A percentile compares a stretch with the other conserved stretches of the same genome.
Conservation (phyloP, 2,113 vertebrate species). For the Sapayoa aenigma region DNA sequence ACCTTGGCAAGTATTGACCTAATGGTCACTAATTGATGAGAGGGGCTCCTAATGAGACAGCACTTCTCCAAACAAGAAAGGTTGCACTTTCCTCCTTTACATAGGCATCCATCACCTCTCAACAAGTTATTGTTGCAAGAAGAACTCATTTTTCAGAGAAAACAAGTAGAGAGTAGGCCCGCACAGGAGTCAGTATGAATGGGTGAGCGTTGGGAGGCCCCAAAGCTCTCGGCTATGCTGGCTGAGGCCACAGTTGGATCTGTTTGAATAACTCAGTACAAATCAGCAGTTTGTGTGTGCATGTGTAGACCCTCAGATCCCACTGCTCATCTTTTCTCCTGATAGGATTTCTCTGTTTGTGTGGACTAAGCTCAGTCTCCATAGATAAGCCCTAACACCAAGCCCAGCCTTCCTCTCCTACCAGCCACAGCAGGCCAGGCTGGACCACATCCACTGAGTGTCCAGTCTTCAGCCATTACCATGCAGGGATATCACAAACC, state of each 20-base stretch:
- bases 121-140: not conserved
- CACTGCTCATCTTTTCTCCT: not conserved
- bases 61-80: not conserved
- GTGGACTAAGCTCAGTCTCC: not conserved
- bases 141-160: not conserved
- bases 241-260: not conserved
- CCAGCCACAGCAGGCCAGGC: not conserved
- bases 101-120: not conserved
- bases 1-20: not conserved
- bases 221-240: fast-evolving
- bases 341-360: not conserved
- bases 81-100: not conserved
- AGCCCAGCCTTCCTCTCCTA: not conserved
- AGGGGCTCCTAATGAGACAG: not conserved
- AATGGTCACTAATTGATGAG: not conserved
- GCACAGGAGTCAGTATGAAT: not conserved
- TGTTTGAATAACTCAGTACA: not conserved
- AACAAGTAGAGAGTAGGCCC: not conserved
- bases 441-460: not conserved
- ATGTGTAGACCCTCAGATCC: not conserved
- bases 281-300: not conserved
- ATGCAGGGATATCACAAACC: not conserved
- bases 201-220: not conserved
- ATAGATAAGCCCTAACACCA: not conserved
- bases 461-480: fast-evolving